Percentiles rank a stretch among this genome's conserved stretches.
phyloP scores from a whole-genome alignment of 2,113 vertebrate species.

The Toxostoma redivivum region DNA sequence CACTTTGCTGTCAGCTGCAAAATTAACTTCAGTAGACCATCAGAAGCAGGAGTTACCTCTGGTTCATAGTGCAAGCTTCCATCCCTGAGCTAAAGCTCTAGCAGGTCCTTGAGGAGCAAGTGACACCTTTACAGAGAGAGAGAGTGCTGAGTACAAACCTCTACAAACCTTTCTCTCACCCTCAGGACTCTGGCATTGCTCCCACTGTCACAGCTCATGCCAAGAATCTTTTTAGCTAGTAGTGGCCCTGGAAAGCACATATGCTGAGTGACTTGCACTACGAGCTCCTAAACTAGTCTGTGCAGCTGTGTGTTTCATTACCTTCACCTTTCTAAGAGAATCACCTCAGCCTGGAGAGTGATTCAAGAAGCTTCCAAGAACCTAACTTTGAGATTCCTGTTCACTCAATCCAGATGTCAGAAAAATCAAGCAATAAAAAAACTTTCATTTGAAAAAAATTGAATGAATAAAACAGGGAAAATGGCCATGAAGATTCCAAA shows the following conservation, averaged over 20 bases:
- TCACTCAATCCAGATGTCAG: neutral
- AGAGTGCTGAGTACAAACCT: neutral
- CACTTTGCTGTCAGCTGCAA: neutral
- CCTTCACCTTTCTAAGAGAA: neutral
- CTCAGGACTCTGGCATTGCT: neutral
- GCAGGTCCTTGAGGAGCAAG: neutral
- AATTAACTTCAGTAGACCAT: neutral
- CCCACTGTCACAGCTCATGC: neutral
- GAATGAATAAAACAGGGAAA: neutral
- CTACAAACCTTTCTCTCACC: neutral
- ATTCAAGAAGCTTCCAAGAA: neutral
- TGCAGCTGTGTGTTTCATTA: neutral
- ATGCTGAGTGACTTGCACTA: neutral
- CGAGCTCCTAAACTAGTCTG: neutral
- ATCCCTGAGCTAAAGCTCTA: neutral
- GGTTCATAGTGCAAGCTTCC: neutral
- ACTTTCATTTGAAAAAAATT: fast-evolving
- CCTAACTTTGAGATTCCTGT: neutral
- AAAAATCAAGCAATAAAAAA: neutral
- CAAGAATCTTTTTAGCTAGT: neutral
- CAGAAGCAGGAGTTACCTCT: neutral
- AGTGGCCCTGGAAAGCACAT: neutral
- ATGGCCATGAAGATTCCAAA: neutral
- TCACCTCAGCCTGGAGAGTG: neutral
- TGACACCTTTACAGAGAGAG: neutral